phyloP scores from a whole-genome alignment of 2,888 invertebrate species.

The Drosophila longiperda region DNA sequence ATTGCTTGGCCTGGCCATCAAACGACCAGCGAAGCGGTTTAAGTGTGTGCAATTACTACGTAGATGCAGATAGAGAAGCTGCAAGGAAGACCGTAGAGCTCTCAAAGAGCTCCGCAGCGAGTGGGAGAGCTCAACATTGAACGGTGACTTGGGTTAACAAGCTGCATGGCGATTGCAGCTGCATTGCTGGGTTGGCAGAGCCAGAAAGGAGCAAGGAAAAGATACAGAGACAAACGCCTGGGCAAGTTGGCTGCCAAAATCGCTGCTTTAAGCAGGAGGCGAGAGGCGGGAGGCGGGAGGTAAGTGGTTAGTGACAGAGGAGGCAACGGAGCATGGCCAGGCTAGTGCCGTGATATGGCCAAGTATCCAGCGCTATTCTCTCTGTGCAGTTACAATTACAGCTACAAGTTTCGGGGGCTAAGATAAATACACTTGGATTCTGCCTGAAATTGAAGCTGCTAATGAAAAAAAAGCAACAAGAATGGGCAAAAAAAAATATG shows the following conservation, averaged over 20 bases:
- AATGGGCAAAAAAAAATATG: conserved; percentile 50
- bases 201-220: conserved; percentile 22
- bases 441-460: conserved; percentile 69
- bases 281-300: neutral
- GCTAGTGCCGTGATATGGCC: conserved; percentile 49
- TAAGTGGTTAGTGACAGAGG: neutral
- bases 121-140: conserved; percentile 25
- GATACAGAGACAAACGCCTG: conserved; percentile 36
- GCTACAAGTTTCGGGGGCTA: conserved; percentile 66
- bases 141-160: conserved; percentile 58
- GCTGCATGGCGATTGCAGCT: conserved; percentile 39
- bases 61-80: conserved; percentile 68
- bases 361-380: conserved; percentile 54
- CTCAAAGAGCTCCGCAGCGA: neutral
- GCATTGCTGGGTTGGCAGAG: neutral
- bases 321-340: neutral
- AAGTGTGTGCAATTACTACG: conserved; percentile 74
- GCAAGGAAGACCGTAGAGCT: neutral
- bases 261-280: conserved; percentile 28
- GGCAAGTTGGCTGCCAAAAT: conserved; percentile 17
- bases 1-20: conserved; percentile 69
- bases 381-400: conserved; percentile 59
- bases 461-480: conserved; percentile 64
- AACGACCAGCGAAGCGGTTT: conserved; percentile 74
- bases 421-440: conserved; percentile 80